Percentiles rank a stretch among this genome's conserved stretches.
phyloP scores from a whole-genome alignment of 1,140 invertebrate species.

The Cheumatopsyche charites region DNA sequence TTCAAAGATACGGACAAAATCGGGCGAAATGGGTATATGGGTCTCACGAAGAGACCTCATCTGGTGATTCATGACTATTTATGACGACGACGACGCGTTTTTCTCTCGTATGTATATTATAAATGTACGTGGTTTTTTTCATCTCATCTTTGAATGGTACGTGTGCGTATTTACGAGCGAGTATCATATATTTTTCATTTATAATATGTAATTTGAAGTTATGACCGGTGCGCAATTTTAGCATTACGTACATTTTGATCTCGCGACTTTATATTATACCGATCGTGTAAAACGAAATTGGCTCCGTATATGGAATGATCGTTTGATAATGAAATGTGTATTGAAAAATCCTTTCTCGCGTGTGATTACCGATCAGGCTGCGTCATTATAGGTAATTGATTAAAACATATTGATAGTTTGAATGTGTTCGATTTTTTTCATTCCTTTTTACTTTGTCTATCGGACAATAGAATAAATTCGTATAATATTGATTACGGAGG shows the following conservation, averaged over 20 bases:
- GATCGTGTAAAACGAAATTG: neutral
- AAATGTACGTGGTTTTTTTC: no score
- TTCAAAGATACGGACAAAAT: conserved; percentile 23
- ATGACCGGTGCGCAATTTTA: no score
- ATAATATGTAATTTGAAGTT: no score
- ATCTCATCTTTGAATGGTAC: no score
- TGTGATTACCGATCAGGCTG: neutral
- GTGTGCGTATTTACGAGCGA: no score
- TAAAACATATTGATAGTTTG: conserved; percentile 15
- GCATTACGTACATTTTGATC: no score
- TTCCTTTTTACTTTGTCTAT: no score
- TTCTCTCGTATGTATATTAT: neutral
- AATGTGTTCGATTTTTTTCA: neutral
- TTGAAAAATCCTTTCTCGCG: neutral
- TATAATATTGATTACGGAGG: no score
- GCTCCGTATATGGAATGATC: neutral
- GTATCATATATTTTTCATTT: no score
- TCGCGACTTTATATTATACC: no score
- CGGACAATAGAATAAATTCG: no score
- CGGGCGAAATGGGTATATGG: conserved; percentile 30
- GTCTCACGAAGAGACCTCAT: conserved; percentile 26
- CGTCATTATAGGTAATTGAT: conserved; percentile 20
- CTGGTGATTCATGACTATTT: conserved; percentile 35
- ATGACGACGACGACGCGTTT: conserved; percentile 16
- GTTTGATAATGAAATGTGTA: neutral